Percentiles rank a stretch among this genome's conserved stretches.
phyloP scores from a whole-genome alignment of 2,797 vertebrate species.

The Propithecus deckenii region DNA sequence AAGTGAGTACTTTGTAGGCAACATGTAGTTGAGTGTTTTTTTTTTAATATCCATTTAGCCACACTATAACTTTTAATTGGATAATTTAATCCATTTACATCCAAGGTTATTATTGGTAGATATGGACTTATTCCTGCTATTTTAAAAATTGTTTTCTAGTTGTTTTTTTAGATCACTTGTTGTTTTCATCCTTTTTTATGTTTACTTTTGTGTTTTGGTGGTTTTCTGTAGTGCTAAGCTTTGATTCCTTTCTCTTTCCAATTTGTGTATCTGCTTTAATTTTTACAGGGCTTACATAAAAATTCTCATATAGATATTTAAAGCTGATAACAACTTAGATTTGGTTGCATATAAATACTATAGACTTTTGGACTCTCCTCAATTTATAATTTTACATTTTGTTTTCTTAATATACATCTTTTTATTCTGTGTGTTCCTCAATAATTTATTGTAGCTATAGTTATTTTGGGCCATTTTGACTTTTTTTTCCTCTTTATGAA shows the following conservation, averaged over 20 bases:
- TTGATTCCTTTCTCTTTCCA: background rate
- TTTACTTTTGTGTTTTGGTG: background rate
- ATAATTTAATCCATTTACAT: too few relatives aligned
- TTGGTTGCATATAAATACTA: background rate
- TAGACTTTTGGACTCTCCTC: background rate
- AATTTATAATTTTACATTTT: background rate
- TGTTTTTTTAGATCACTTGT: too few relatives aligned
- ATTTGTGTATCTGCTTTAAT: background rate
- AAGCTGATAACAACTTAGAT: background rate
- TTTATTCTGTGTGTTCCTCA: background rate
- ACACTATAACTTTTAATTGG: too few relatives aligned
- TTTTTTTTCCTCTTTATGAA: background rate
- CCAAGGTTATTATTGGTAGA: too few relatives aligned
- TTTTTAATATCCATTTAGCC: too few relatives aligned
- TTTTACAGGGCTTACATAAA: background rate
- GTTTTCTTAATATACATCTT: background rate
- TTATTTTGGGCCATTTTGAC: background rate
- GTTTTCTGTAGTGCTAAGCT: background rate
- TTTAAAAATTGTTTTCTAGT: too few relatives aligned
- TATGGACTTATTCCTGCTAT: too few relatives aligned
- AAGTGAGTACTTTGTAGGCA: too few relatives aligned
- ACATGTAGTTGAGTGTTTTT: too few relatives aligned
- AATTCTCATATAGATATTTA: background rate
- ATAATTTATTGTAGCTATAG: background rate
- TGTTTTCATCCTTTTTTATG: background rate